Evolutionary conservation across 2,797 vertebrate genomes (phyloP).

Genomic region (Aselliscus stoliczkanus): DNA sequence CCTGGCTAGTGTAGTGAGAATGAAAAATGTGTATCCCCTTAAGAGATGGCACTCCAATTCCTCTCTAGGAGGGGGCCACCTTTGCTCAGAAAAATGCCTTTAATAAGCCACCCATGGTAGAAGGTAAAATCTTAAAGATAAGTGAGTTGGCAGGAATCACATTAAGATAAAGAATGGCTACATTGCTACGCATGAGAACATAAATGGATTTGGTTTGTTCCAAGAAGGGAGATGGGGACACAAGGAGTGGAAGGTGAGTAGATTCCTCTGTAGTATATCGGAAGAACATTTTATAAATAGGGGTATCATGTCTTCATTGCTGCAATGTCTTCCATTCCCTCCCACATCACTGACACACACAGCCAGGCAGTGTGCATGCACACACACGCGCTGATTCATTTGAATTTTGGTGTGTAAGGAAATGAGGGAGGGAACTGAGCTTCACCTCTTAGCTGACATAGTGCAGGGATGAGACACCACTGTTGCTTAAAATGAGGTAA

Average conservation of each 20-base stretch:
- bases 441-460: neutral
- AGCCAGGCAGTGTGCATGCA: too few relatives aligned
- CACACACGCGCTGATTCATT: accelerated
- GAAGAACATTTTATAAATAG: neutral
- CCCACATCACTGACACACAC: neutral
- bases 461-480: neutral
- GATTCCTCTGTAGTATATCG: neutral
- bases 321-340: neutral
- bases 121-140: neutral
- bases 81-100: slow-evolving; percentile 17
- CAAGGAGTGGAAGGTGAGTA: neutral
- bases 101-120: neutral
- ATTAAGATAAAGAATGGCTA: neutral
- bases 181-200: neutral
- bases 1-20: neutral
- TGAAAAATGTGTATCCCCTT: neutral
- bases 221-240: neutral
- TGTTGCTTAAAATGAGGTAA: neutral
- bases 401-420: neutral
- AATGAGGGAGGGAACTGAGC: neutral
- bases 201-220: neutral
- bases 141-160: neutral
- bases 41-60: neutral
- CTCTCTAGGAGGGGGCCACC: neutral
- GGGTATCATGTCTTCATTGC: neutral